These are phyloP conservation scores for Thunnus albacares DNA, from an alignment of 2,797 vertebrate species.

Conservation along the genomic window DNA sequence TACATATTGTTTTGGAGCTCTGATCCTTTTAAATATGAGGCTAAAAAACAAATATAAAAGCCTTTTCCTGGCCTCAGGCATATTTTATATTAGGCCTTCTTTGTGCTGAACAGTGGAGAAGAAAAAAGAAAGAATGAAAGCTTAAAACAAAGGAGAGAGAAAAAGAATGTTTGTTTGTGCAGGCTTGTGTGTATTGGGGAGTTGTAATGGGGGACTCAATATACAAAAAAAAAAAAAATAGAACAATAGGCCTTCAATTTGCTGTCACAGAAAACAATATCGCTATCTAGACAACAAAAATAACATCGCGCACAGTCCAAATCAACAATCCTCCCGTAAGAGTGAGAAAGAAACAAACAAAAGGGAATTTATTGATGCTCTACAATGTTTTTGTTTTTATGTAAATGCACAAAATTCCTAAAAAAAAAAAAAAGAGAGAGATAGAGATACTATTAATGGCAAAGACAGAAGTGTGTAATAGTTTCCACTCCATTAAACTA, in stretches of 20 bases:
- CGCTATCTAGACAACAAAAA: conserved; percentile 11
- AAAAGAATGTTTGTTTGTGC: neutral
- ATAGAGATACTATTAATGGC: no score
- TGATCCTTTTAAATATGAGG: conserved; percentile 22
- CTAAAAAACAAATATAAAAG: conserved; percentile 29
- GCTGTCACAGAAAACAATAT: conserved; percentile 16
- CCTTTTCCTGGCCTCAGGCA: conserved; percentile 20
- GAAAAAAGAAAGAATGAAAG: neutral
- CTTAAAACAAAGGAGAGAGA: neutral
- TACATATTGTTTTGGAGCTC: neutral
- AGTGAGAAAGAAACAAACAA: neutral
- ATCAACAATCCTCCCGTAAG: neutral
- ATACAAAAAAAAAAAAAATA: neutral
- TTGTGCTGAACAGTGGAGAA: conserved; percentile 9
- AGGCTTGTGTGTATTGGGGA: neutral
- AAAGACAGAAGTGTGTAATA: no score
- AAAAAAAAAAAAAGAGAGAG: no score
- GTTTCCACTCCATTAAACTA: no score
- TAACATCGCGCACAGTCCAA: conserved; percentile 7
- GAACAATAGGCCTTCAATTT: neutral
- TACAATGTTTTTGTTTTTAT: neutral
- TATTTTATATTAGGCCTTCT: neutral
- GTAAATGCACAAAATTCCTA: neutral
- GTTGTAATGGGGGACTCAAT: neutral
- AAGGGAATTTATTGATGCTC: neutral